Evolutionary conservation across 2,113 vertebrate species (phyloP).

Genomic region (Silurus asotus): DNA sequence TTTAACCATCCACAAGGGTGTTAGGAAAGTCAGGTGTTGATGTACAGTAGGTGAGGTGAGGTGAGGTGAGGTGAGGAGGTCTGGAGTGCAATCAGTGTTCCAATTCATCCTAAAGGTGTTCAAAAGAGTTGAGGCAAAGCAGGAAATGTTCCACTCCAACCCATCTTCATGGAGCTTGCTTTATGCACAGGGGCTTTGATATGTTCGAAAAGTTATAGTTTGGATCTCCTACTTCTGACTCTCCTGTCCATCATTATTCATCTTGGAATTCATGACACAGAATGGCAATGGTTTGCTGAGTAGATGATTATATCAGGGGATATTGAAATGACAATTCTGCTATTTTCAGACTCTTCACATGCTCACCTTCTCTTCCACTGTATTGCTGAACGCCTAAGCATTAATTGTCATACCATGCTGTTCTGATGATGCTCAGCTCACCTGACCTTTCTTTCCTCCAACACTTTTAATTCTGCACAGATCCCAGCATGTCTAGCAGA

Average conservation of each 20-base stretch:
- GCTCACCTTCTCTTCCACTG: not conserved
- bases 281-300: not conserved
- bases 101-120: too few species aligned
- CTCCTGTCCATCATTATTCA: not conserved
- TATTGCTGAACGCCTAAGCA: not conserved
- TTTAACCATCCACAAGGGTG: too few species aligned
- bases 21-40: too few species aligned
- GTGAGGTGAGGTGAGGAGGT: too few species aligned
- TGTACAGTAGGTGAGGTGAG: too few species aligned
- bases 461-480: not conserved
- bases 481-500: not conserved
- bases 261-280: not conserved
- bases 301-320: not conserved
- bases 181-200: too few species aligned
- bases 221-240: too few species aligned
- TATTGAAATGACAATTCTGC: not conserved
- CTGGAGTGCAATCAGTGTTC: too few species aligned
- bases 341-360: not conserved
- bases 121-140: too few species aligned
- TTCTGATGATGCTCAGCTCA: not conserved
- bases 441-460: not conserved
- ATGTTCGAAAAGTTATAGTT: too few species aligned
- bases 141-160: too few species aligned
- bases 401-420: not conserved
- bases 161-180: too few species aligned